phyloP scores from a whole-genome alignment of 2,888 invertebrate genomes.

The Acrobasis suavella region DNA sequence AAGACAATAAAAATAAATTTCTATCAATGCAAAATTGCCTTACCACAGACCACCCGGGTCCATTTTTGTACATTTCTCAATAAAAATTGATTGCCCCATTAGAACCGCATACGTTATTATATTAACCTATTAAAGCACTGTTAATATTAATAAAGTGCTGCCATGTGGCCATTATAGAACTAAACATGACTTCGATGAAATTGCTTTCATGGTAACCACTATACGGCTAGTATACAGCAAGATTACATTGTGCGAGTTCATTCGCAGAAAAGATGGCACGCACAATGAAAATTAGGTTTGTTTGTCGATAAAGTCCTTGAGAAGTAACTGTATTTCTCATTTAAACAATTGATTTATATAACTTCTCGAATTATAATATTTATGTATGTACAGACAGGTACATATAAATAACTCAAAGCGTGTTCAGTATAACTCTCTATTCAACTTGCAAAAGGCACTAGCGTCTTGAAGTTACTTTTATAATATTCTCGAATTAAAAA shows the following conservation, averaged over 20 bases:
- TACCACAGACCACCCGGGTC: constrained; percentile 58
- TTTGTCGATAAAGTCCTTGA: too few species aligned
- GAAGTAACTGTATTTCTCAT: too few species aligned
- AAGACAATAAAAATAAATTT: constrained; percentile 28
- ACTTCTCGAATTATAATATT: too few species aligned
- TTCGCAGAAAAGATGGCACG: not conserved
- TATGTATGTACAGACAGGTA: too few species aligned
- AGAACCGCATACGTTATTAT: constrained; percentile 57
- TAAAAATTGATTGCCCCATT: constrained; percentile 68
- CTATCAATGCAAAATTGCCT: constrained; percentile 30
- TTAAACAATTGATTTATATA: too few species aligned
- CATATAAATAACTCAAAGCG: too few species aligned
- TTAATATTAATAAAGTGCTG: constrained; percentile 59
- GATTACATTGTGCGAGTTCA: constrained; percentile 1
- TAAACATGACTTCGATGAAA: constrained; percentile 34
- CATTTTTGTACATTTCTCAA: constrained; percentile 53
- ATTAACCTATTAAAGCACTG: constrained; percentile 62
- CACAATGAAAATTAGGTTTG: too few species aligned
- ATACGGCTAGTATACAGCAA: not conserved
- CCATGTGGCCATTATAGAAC: constrained; percentile 46
- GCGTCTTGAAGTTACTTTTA: too few species aligned
- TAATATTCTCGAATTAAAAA: too few species aligned
- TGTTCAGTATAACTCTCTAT: too few species aligned
- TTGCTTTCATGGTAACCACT: constrained; percentile 17
- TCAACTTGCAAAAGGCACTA: too few species aligned